Evolutionary conservation across 2,113 vertebrate species (phyloP), one percentile per base, ranked within the genome.

Genomic region (Larimichthys crocea): DNA sequence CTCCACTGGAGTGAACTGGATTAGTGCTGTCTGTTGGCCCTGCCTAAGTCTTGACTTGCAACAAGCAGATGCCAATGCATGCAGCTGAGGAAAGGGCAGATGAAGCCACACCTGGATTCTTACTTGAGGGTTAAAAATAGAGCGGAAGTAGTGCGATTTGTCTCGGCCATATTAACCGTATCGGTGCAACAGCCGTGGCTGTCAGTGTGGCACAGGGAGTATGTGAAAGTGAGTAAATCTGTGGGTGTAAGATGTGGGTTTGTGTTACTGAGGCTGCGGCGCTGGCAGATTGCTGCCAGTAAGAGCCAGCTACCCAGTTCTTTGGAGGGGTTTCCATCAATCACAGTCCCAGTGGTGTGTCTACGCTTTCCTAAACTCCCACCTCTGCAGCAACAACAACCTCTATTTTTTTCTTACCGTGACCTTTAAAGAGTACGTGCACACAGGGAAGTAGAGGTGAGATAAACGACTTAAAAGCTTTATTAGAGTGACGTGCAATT

Each of bases 271-370:
- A 75, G 83, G 71, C 74, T 87, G 70, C 77, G 69, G 50, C 4
- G 11, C 57, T 83, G 80, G 78, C 76, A 88, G 87, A 82, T 80
- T 85, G 84, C 50, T 76, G 71, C 76, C 24, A 0, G 71, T 86
- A 63, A 78, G 72, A 83, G 72, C 46, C 79, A 52, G 78, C 62
- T 79, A 56, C 75, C 65, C 71, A 70, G 75, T 74, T 66, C 80
- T 79, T 68, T 67, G 57, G 65, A 69, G 71, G 61, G 48, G 64
- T 81, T 86, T 76, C 76, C 88, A 91, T 91, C 86, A 87, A 88
- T 93, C 91, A 89, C 76, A 65, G 44, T 83, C 77, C 49, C 81
- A 74, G 84, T 73, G 79, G 76, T 44, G 73, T 62, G 80, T 89
- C 69, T 40, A 50, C 19, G 11, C 77, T 60, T 80, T 71, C 68